Conservation (phyloP, 2,113 vertebrate species). For the Crocuta crocuta region DNA sequence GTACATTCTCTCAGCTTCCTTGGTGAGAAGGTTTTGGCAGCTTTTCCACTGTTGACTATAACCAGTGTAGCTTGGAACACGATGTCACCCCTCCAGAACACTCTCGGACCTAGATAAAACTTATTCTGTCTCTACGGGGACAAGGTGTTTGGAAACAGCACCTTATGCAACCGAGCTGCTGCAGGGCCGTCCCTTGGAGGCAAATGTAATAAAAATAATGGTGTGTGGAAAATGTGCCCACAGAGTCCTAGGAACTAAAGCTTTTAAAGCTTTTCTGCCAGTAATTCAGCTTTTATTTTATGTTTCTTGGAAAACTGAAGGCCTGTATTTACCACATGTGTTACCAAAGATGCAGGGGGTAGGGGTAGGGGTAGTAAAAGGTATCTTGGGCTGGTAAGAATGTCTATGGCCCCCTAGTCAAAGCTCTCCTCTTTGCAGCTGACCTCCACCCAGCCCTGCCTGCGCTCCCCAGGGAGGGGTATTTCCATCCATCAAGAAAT, state of each 20-base stretch:
- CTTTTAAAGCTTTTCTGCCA: constrained; percentile 64
- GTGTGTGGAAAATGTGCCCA: constrained; percentile 51
- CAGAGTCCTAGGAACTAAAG: constrained; percentile 61
- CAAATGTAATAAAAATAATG: constrained; percentile 67
- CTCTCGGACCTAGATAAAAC: constrained; percentile 61
- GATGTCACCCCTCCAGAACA: constrained; percentile 65
- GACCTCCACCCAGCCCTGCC: not conserved
- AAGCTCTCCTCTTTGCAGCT: not conserved
- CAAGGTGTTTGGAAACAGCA: constrained; percentile 73
- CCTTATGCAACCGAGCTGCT: constrained; percentile 71
- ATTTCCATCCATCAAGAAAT: constrained; percentile 16
- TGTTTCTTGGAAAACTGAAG: constrained; percentile 74
- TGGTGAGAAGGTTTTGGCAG: constrained; percentile 53
- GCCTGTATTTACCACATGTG: constrained; percentile 61
- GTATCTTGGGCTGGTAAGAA: not conserved
- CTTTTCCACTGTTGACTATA: constrained; percentile 59
- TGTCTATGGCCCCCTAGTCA: constrained; percentile 24
- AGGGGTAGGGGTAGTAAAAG: not conserved
- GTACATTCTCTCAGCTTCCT: constrained; percentile 56
- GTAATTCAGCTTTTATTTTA: constrained; percentile 67
- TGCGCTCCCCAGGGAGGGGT: not conserved
- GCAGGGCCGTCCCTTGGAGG: constrained; percentile 33
- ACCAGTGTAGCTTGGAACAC: constrained; percentile 54
- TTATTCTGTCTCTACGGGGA: constrained; percentile 60
- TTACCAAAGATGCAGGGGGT: constrained; percentile 63